A percentile compares a stretch with the other conserved stretches of the same genome.
Evolutionary conservation across 2,797 vertebrate species (phyloP).

Genomic region (Myiothlypis chrysogaster): DNA sequence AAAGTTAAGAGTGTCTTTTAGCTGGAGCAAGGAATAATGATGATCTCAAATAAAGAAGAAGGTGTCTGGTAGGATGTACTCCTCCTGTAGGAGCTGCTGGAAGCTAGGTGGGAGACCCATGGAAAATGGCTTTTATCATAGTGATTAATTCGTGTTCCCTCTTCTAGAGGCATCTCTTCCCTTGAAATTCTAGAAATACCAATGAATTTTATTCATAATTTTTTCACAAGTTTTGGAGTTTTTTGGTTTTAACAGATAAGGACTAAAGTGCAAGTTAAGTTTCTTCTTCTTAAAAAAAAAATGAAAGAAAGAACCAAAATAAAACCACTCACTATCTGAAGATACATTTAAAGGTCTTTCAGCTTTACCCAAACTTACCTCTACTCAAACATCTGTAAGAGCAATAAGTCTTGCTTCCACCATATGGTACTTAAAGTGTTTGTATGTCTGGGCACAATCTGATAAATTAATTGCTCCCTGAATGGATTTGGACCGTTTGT

Average conservation of each 20-base stretch:
- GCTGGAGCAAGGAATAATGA: not conserved
- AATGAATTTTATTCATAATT: not conserved
- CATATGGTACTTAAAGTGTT: not conserved
- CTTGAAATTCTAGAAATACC: not conserved
- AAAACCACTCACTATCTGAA: rapidly evolving
- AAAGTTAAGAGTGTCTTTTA: not conserved
- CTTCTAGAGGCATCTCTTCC: not conserved
- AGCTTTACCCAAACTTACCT: not conserved
- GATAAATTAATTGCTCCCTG: not conserved
- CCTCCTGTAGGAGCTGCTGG: not conserved
- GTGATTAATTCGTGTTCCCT: not conserved
- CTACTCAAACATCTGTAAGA: not conserved
- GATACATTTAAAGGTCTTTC: not conserved
- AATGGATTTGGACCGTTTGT: not conserved
- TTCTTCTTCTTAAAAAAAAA: not conserved
- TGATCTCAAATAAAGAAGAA: not conserved
- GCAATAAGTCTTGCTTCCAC: not conserved
- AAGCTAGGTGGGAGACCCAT: not conserved
- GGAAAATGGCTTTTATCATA: not conserved
- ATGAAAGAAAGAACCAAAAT: not conserved
- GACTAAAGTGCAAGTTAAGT: not conserved
- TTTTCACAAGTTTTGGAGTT: not conserved
- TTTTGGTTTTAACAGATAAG: not conserved
- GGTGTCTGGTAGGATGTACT: not conserved
- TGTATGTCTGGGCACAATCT: not conserved